Evolutionary conservation across 2,888 invertebrate genomes (phyloP), one percentile per base, ranked within the genome.

Genomic region (Drosophila melanosoma): DNA sequence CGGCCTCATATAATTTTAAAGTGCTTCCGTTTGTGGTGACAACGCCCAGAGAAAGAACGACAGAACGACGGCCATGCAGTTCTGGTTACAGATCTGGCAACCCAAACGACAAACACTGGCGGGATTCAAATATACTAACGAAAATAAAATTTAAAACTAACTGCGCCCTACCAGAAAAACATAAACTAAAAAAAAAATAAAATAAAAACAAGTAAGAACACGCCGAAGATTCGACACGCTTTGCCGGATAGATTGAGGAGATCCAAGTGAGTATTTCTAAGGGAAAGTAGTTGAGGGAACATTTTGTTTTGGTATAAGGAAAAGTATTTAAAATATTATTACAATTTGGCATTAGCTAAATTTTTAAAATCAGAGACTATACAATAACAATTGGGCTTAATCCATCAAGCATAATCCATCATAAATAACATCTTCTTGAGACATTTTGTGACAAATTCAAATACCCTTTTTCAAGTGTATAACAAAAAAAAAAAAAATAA

Each of bases 1-100:
- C 81, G 73, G 85, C 88, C 90, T 87, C 86, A 90, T 90, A 90
- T 88, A 87, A 87, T 87, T 87, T 87, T 90, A 87, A 87, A 87
- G 87, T 90, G 90, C 87, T 87, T 87, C 87, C 87, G 87, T 82
- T 87, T 87, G 90, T 82, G 90, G 90, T 74, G 74, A 74, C 81
- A 81, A 68, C 70, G 78, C 63, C 74, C 68, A 65, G 68, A 68
- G 76, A 69, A 51, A 60, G 54, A 52, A 48, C 51, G 33, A 40
- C 59, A 20, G 38, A 48, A 45, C 51, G 74, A 49, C 51, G 75
- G 64, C 36, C 59, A 51, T 65, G 23, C 42, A 58, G 79, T 48
- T 79, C 20, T 75, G 76, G 62, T 66, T 79, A 48, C 57, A 49
- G 69, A 58, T 63, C 51, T 76, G 73, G 56, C 73, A 66, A 69